Percentiles rank a stretch among this genome's conserved stretches.
Conservation (phyloP, 2,888 invertebrate genomes). For the Drosophila phalerata region DNA sequence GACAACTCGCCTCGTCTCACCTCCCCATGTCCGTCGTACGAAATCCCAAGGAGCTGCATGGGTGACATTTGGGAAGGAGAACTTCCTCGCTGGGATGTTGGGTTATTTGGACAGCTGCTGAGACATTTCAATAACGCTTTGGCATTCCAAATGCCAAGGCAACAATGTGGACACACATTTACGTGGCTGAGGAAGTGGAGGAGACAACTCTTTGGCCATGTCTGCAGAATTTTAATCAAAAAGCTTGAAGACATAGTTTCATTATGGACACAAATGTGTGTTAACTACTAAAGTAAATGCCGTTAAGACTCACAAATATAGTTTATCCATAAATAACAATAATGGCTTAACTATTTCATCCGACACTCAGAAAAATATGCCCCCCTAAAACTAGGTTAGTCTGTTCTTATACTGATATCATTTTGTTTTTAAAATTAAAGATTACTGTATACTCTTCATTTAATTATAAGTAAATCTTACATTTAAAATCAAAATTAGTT, state of each 20-base stretch:
- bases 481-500: too few species aligned
- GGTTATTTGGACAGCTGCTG: slow-evolving; percentile 77
- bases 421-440: too few species aligned
- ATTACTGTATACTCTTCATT: too few species aligned
- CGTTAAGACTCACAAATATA: background rate
- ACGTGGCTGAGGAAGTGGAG: background rate
- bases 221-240: slow-evolving; percentile 75
- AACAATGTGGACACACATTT: slow-evolving; percentile 48
- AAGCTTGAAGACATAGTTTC: slow-evolving; percentile 47
- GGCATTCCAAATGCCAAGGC: slow-evolving; percentile 56
- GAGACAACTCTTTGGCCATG: slow-evolving; percentile 33
- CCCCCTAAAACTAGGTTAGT: too few species aligned
- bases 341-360: background rate
- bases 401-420: too few species aligned
- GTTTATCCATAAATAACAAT: background rate
- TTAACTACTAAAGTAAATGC: slow-evolving; percentile 7
- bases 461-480: too few species aligned
- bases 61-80: slow-evolving; percentile 7
- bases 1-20: slow-evolving; percentile 36
- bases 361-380: too few species aligned
- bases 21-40: background rate
- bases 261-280: slow-evolving; percentile 25
- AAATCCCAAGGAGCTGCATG: slow-evolving; percentile 5
- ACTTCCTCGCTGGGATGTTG: slow-evolving; percentile 3
- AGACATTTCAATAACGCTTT: slow-evolving; percentile 77